Percentiles rank a stretch among this genome's conserved stretches.
phyloP scores from a whole-genome alignment of 2,113 vertebrate genomes.

The Prinia subflava region DNA sequence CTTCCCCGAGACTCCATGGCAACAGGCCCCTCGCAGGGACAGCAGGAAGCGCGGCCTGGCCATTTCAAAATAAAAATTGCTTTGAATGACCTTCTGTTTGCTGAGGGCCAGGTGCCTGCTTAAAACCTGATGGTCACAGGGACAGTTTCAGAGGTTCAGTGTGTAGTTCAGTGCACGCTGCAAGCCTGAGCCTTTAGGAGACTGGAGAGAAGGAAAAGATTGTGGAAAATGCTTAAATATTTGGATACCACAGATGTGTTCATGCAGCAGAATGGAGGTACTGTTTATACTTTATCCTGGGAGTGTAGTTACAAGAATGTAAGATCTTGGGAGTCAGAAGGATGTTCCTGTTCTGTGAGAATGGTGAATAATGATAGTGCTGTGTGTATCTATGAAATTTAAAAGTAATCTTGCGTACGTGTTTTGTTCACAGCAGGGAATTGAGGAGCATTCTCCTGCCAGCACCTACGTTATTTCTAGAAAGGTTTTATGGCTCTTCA shows the following conservation, averaged over 20 bases:
- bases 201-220: neutral
- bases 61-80: neutral
- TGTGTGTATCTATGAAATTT: neutral
- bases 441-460: neutral
- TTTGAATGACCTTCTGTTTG: neutral
- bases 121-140: neutral
- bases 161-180: fast-evolving
- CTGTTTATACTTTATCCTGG: neutral
- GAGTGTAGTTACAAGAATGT: neutral
- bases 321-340: neutral
- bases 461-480: neutral
- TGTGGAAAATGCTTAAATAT: slow-evolving; percentile 68
- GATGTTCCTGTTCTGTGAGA: neutral
- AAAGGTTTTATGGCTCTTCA: neutral
- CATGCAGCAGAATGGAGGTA: slow-evolving; percentile 70
- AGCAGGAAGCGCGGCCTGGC: neutral
- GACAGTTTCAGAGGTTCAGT: neutral
- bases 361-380: neutral
- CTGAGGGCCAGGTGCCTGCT: neutral
- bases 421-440: neutral
- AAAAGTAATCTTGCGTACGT: neutral
- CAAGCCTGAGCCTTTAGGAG: neutral
- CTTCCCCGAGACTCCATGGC: slow-evolving; percentile 65
- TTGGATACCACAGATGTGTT: slow-evolving; percentile 71
- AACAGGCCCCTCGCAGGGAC: slow-evolving; percentile 52